These are phyloP conservation scores for Sus cebifrons DNA, from an alignment of 2,797 vertebrate species.

Conservation along the genomic window DNA sequence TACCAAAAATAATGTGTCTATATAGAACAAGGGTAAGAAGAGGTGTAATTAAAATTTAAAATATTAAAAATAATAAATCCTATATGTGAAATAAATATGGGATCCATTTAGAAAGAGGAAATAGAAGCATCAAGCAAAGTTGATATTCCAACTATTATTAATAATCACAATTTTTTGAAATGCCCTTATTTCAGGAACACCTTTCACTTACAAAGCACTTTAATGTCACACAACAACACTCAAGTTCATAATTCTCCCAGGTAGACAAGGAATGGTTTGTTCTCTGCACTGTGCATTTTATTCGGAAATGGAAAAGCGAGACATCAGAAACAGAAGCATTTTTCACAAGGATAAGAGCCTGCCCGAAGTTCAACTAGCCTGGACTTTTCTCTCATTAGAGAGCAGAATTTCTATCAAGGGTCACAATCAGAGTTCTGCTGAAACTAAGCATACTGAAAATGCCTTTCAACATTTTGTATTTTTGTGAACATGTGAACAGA, in stretches of 20 bases:
- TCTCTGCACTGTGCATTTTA: background rate
- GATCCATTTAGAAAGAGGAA: background rate
- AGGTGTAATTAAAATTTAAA: background rate
- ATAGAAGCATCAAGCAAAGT: background rate
- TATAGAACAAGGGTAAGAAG: background rate
- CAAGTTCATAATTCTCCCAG: background rate
- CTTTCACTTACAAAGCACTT: background rate
- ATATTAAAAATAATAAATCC: constrained; percentile 17
- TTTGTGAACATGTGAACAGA: background rate
- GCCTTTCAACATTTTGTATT: fast-evolving
- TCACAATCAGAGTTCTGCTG: background rate
- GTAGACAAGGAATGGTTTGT: background rate
- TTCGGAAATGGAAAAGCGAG: background rate
- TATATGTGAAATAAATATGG: background rate
- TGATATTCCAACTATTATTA: background rate
- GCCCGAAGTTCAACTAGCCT: background rate
- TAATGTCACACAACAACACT: background rate
- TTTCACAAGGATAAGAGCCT: background rate
- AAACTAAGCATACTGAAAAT: background rate
- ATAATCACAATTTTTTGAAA: background rate
- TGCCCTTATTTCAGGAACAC: background rate
- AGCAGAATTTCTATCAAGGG: background rate
- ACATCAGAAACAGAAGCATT: background rate
- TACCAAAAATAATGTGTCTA: background rate
- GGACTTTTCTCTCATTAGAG: background rate